phyloP scores from a whole-genome alignment of 2,113 vertebrate species.

The Leptocoma aspasia region DNA sequence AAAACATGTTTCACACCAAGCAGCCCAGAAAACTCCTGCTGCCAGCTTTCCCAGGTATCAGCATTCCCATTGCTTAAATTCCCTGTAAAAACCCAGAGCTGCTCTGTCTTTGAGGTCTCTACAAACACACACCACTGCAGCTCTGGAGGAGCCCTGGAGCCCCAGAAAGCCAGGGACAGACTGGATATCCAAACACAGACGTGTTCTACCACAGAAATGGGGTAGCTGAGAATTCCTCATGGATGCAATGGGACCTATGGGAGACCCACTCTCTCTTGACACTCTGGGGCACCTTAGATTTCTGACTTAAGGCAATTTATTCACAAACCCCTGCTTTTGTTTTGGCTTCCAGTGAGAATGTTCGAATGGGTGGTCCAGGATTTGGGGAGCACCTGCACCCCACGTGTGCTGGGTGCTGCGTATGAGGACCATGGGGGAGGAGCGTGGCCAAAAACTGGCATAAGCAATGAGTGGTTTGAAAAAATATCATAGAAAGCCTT shows the following conservation, averaged over 20 bases:
- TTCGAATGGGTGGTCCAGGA: background rate
- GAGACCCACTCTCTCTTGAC: background rate
- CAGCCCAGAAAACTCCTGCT: background rate
- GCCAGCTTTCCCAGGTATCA: background rate
- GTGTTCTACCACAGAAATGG: background rate
- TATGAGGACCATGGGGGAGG: background rate
- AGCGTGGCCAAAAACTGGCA: background rate
- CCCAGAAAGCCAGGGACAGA: background rate
- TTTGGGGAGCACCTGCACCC: background rate
- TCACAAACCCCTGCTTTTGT: background rate
- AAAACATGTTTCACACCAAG: background rate
- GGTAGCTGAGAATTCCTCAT: background rate
- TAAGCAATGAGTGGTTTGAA: background rate
- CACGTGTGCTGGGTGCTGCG: rapidly evolving
- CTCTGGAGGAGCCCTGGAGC: background rate
- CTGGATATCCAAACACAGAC: background rate
- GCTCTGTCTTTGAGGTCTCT: background rate
- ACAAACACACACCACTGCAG: background rate
- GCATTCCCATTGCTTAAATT: background rate
- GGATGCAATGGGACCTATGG: background rate
- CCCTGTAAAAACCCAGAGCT: background rate
- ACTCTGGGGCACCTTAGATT: background rate
- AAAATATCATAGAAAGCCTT: background rate
- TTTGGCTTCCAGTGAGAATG: background rate
- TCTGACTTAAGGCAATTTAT: background rate